phyloP scores from a whole-genome alignment of 2,113 vertebrate species.

The Lontra canadensis region DNA sequence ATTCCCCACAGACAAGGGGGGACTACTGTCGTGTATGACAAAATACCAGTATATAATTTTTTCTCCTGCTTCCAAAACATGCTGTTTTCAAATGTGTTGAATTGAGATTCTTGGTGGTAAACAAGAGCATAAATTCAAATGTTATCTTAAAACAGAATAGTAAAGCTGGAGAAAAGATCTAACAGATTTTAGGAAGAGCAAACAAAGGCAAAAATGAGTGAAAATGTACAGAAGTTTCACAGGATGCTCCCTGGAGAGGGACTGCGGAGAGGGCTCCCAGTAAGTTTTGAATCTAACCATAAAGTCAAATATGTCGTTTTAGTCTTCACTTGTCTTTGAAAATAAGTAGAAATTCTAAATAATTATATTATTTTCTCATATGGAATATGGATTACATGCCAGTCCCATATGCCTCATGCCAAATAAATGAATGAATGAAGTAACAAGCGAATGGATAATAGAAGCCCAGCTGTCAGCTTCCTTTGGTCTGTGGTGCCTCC shows the following conservation, averaged over 20 bases:
- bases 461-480: neutral
- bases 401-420: neutral
- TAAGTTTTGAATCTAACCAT: neutral
- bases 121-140: constrained; percentile 22
- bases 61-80: neutral
- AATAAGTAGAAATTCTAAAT: neutral
- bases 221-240: neutral
- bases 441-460: neutral
- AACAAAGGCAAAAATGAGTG: neutral
- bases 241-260: neutral
- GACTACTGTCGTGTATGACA: neutral
- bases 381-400: neutral
- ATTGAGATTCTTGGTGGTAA: neutral
- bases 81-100: neutral
- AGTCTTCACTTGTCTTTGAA: neutral
- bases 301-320: neutral
- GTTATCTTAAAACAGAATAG: neutral
- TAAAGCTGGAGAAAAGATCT: neutral
- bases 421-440: neutral
- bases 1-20: neutral
- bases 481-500: neutral
- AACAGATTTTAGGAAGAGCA: neutral
- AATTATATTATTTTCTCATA: neutral
- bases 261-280: neutral
- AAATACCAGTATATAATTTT: neutral